These are phyloP conservation scores for Drosophila neotestacea DNA, from an alignment of 2,888 invertebrate species.

Conservation along the genomic window DNA sequence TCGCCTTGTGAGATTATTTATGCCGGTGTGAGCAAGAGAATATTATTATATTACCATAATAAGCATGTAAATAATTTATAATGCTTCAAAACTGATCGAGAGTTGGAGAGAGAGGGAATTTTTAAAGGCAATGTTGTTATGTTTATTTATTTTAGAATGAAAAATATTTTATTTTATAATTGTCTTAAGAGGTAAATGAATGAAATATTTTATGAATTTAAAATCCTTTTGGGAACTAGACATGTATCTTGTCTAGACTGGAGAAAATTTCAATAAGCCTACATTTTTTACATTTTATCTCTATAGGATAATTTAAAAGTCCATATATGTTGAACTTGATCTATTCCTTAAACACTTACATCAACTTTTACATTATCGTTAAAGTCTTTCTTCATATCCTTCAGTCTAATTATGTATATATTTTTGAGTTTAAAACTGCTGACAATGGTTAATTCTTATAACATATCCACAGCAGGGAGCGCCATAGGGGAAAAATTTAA, in stretches of 20 bases:
- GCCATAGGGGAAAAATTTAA: constrained; percentile 46
- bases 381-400: too few species aligned
- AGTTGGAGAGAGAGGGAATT: neutral
- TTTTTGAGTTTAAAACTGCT: constrained; percentile 7
- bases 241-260: too few species aligned
- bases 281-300: too few species aligned
- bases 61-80: constrained; percentile 16
- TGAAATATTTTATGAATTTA: too few species aligned
- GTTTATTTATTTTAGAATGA: too few species aligned
- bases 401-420: constrained; percentile 10
- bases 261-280: too few species aligned
- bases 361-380: neutral
- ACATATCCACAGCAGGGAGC: constrained; percentile 6
- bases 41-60: constrained; percentile 14
- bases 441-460: constrained; percentile 12
- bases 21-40: constrained; percentile 9
- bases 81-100: neutral
- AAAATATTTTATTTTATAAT: too few species aligned
- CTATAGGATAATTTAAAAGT: too few species aligned
- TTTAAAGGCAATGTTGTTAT: neutral
- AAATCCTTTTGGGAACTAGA: too few species aligned
- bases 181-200: too few species aligned
- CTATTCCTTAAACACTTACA: neutral
- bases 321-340: neutral
- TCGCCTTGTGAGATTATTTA: constrained; percentile 8